phyloP scores from a whole-genome alignment of 1,140 invertebrate species.

The Xylocopa sonorina region DNA sequence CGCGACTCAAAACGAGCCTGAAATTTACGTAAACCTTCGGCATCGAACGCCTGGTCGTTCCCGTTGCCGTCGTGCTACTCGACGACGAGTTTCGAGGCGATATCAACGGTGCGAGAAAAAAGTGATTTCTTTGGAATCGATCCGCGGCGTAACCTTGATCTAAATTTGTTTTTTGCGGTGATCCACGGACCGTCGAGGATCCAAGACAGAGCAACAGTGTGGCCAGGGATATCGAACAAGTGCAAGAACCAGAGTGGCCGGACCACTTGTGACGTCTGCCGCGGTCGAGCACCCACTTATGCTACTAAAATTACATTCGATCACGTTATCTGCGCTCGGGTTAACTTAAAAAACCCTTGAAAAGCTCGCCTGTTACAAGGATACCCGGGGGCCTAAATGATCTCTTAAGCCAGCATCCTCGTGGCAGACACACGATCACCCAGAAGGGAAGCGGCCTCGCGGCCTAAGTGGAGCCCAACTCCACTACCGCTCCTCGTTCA shows the following conservation, averaged over 20 bases:
- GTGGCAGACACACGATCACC: constrained; percentile 56
- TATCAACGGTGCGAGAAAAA: neutral
- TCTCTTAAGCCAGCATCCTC: constrained; percentile 69
- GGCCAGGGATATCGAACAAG: constrained; percentile 71
- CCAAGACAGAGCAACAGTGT: constrained; percentile 62
- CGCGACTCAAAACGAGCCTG: neutral
- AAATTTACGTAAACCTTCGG: no score
- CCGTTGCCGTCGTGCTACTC: no score
- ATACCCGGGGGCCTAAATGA: constrained; percentile 68
- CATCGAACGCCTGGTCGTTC: no score
- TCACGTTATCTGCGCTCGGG: constrained; percentile 78
- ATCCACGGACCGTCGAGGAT: constrained; percentile 50
- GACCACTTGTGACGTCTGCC: constrained; percentile 81
- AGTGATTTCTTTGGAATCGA: constrained; percentile 42
- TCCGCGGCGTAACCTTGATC: constrained; percentile 60
- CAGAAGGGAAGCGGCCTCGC: constrained; percentile 23
- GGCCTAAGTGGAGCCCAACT: neutral
- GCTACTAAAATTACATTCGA: constrained; percentile 82
- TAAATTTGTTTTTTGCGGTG: constrained; percentile 59
- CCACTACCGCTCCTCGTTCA: neutral
- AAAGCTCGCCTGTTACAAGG: constrained; percentile 71
- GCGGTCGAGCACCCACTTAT: constrained; percentile 80
- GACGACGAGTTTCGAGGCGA: no score
- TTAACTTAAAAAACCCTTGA: constrained; percentile 78
- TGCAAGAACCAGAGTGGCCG: constrained; percentile 71